A percentile compares a stretch with the other conserved stretches of the same genome.
These are phyloP conservation scores for Eulemur coronatus DNA, from an alignment of 2,797 vertebrate genomes.

Conservation along the genomic window DNA sequence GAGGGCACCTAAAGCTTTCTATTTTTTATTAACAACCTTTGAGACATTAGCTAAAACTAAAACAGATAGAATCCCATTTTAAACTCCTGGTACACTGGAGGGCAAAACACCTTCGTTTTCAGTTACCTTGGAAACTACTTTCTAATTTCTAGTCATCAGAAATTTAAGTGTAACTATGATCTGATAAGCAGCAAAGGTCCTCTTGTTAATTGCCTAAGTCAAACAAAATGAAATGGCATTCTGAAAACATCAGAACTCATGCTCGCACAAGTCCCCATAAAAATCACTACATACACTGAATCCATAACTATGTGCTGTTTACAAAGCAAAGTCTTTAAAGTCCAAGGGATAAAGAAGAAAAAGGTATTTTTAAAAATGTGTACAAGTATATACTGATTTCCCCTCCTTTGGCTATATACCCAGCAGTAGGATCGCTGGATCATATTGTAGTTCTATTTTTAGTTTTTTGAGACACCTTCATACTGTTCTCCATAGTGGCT, in stretches of 20 bases:
- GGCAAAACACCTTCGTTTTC: constrained; percentile 27
- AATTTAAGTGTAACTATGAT: constrained; percentile 55
- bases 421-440: not conserved
- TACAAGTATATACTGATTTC: not conserved
- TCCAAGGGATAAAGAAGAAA: not conserved
- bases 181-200: constrained; percentile 46
- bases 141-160: constrained; percentile 56
- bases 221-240: constrained; percentile 42
- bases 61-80: constrained; percentile 32
- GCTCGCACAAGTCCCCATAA: not conserved
- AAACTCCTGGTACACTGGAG: constrained; percentile 41
- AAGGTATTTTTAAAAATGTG: not conserved
- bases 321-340: not conserved
- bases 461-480: not conserved
- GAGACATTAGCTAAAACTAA: constrained; percentile 23
- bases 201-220: constrained; percentile 66
- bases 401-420: not conserved
- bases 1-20: not conserved
- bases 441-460: not conserved
- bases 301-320: constrained; percentile 13
- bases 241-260: constrained; percentile 41
- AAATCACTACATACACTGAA: constrained; percentile 36
- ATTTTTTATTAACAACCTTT: constrained; percentile 10
- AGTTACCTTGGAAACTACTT: constrained; percentile 67
- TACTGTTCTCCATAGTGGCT: not conserved